Evolutionary conservation across 2,888 invertebrate genomes (phyloP), one percentile per base, ranked within the genome.

Genomic region (Orthosia cruda): DNA sequence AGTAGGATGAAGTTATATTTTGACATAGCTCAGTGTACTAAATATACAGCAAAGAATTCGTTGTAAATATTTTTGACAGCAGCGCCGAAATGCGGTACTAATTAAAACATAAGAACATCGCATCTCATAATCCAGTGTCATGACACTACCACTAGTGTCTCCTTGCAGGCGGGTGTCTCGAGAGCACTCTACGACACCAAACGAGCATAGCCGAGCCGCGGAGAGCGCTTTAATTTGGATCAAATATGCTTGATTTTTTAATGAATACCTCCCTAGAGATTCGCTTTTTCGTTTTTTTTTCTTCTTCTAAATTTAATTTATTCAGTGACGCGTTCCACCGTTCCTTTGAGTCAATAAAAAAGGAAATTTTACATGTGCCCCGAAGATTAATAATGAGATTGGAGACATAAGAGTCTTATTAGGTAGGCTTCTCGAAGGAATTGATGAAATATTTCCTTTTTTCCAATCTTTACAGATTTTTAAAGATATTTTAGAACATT

Each of bases 211-310:
- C 58, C 59, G 61, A 57, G 47, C 72, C 75, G 50, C 69, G n/a
- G 67, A 82, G 85, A 82, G 82, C 81, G 75, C 84, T 86, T 85
- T 84, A 87, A 88, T 84, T 80, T 83, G 80, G 84, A 89, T 89
- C 89, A 90, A 89, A 90, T 84, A 86, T 88, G 80, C 88, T 88
- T 88, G 88, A 89, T 88, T 91, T 89, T 89, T 87, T 90, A 90
- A 91, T 89, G 89, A 91, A 88, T 87, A 84, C 77, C 77, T 74
- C 73, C 69, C 77, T 65, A 55, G 74, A 75, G 62, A 61, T 79
- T 64, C 49, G 70, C 73, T 75, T 80, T 86, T 84, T 73, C 72
- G 70, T 71, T 75, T 80, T n/a, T 86, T 84, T 73, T 74, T 69
- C 69, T 78, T 67, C 71, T 71, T 70, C 58, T 52, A 71, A 74